A percentile compares a stretch with the other conserved stretches of the same genome.
Conservation (phyloP, 2,113 vertebrate genomes). For the Salvelinus namaycush region DNA sequence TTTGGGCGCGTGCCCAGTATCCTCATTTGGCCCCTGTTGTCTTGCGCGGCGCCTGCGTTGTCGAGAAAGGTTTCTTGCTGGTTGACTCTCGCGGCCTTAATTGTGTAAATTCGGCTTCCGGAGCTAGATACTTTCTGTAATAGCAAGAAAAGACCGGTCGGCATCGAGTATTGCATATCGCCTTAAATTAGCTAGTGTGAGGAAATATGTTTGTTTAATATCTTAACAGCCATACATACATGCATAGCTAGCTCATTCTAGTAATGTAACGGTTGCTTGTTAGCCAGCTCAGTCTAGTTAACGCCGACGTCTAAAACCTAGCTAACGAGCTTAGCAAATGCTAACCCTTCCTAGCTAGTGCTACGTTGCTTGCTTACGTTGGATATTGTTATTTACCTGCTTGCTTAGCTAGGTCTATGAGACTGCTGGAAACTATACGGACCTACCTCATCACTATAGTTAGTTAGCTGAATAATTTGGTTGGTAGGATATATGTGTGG, state of each 20-base stretch:
- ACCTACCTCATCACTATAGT: background rate
- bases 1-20: constrained; percentile 61
- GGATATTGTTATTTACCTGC: too few relatives aligned
- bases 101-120: constrained; percentile 35
- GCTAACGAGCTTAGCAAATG: too few relatives aligned
- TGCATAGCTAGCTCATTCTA: too few relatives aligned
- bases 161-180: background rate
- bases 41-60: constrained; percentile 57
- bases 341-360: too few relatives aligned
- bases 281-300: background rate
- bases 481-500: constrained; percentile 3
- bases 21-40: constrained; percentile 59
- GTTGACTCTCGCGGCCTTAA: constrained; percentile 24
- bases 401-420: too few relatives aligned
- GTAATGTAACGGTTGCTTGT: background rate
- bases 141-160: constrained; percentile 4
- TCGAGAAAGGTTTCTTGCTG: constrained; percentile 50
- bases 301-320: too few relatives aligned
- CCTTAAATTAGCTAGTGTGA: background rate
- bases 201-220: background rate
- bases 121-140: constrained; percentile 27
- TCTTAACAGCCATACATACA: background rate
- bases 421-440: too few relatives aligned
- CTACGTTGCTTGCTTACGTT: too few relatives aligned
- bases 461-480: background rate